Percentiles rank a stretch among this genome's conserved stretches.
Evolutionary conservation across 2,888 invertebrate genomes (phyloP).

Genomic region (Nemotelus nigrinus): DNA sequence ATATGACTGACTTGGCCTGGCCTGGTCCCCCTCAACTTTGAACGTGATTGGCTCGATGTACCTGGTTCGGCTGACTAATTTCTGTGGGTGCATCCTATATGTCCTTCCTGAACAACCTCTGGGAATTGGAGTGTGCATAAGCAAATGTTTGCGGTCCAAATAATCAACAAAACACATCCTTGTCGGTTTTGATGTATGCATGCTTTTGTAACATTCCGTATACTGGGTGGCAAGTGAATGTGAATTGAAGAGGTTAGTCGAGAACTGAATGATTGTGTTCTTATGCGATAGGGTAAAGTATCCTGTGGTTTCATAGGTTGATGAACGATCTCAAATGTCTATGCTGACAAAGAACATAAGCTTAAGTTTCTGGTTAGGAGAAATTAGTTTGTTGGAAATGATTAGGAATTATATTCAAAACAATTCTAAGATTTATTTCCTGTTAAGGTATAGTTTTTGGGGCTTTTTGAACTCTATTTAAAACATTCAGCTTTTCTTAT

Average conservation of each 20-base stretch:
- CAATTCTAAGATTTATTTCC: no score
- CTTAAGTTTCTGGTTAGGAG: not conserved
- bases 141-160: conserved; percentile 42
- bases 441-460: no score
- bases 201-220: not conserved
- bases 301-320: not conserved
- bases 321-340: not conserved
- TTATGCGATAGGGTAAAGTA: conserved; percentile 1
- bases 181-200: not conserved
- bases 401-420: no score
- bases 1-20: not conserved
- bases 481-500: not conserved
- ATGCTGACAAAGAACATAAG: not conserved
- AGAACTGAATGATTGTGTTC: not conserved
- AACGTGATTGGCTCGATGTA: no score
- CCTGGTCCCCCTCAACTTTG: no score
- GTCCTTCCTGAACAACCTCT: not conserved
- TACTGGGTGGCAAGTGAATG: not conserved
- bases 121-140: conserved; percentile 31
- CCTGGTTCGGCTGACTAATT: no score
- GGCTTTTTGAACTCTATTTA: not conserved
- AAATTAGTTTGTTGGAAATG: no score
- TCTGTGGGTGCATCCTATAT: not conserved
- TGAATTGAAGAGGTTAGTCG: not conserved
- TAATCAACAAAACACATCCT: conserved; percentile 42